Base-by-base conservation (phyloP, 1,140 invertebrate genomes). In the Lucilia cuprina region DNA sequence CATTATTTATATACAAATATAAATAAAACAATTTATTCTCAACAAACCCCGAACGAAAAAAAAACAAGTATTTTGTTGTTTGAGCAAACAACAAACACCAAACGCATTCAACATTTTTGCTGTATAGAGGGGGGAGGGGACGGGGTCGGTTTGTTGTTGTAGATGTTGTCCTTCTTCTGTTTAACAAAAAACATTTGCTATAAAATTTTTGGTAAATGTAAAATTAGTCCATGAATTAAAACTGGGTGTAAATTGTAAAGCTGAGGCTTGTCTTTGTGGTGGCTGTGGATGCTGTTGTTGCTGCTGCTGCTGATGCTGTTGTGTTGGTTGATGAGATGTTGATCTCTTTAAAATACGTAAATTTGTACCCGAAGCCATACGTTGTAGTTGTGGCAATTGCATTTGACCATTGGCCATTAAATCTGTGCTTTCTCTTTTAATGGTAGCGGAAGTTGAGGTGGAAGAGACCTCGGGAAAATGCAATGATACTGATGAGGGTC, bases 191-290 rank as follows among this genome's bases (percentile, higher is more conserved):
- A 91, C 89, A 85, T 91, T 91, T 86, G 89, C 87, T 86, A 91
- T 91, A 82, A 89, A 89, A 87, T 91, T 91, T 86, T 91, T 91
- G 82, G 89, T 91, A 85, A 91, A 91, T 86, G 89, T 88, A 82
- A 91, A 91, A 89, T 91, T 91, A 82, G 87, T 91, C 89, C 89
- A 91, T 86, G 89, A 89, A 88, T 89, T 89, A 12, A 91, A 90
- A 85, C 85, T 90, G 84, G 89, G 89, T 87, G 87, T 83, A 88
- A 89, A 74, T 87, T 85, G 19, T 85, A 30, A 21, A 86, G 50
- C 25, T 75, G 85, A 13, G 50, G 60, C 60, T 25, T 34, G 55
- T 49, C 50, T 49, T 10, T 86, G 84, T 77, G 83, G 74, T 10
- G 78, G 83, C 41, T 86, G 83, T 25, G 82, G 84, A 55, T 86